Conservation (phyloP, 1,140 invertebrate genomes). For the Gonioctena quinquepunctata region DNA sequence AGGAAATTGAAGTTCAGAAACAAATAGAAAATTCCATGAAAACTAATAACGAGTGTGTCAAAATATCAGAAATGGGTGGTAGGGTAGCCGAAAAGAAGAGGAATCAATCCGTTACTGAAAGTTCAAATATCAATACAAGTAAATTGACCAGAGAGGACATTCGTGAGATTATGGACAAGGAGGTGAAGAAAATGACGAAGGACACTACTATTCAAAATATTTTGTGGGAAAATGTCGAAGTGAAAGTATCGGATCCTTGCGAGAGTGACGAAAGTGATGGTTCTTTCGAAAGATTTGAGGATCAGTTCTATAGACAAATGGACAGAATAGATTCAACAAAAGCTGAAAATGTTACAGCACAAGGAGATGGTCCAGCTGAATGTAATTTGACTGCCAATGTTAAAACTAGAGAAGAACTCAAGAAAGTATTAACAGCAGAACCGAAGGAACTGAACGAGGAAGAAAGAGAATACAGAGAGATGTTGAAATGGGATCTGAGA, state of each 20-base stretch:
- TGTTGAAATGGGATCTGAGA: slow-evolving; percentile 34
- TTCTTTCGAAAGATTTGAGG: slow-evolving; percentile 1
- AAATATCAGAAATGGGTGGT: neutral
- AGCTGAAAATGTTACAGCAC: neutral
- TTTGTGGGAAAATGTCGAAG: neutral
- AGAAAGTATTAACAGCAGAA: slow-evolving; percentile 4
- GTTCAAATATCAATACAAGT: neutral
- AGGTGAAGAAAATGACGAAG: neutral
- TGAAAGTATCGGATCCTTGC: neutral
- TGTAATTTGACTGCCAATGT: slow-evolving; percentile 22
- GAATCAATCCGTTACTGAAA: neutral
- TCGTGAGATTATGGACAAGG: neutral
- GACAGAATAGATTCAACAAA: neutral
- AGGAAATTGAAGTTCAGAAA: neutral
- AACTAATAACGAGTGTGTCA: neutral
- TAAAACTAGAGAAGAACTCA: slow-evolving; percentile 28
- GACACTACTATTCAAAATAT: neutral
- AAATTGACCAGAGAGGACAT: neutral
- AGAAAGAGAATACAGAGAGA: slow-evolving; percentile 30
- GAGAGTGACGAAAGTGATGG: neutral
- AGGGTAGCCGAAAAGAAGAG: no score
- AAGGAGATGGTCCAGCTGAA: slow-evolving; percentile 15
- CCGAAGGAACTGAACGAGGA: neutral
- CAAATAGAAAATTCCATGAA: neutral
- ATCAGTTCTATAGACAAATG: slow-evolving; percentile 4